A percentile compares a stretch with the other conserved stretches of the same genome.
Conservation (phyloP, 1,140 invertebrate genomes). For the Leptinotarsa lineolata region DNA sequence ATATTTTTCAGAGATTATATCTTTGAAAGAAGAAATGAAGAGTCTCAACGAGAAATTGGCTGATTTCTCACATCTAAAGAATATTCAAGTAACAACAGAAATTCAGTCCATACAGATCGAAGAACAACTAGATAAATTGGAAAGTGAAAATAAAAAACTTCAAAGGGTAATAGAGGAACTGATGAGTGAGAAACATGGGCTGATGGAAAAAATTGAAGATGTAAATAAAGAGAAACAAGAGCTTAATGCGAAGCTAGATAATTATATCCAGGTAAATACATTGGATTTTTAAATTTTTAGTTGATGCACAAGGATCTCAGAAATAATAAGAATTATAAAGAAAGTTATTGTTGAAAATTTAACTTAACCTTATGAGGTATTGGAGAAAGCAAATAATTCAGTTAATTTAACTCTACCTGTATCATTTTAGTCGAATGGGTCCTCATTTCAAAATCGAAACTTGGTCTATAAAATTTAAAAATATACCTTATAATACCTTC, state of each 20-base stretch:
- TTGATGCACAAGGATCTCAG: too few species aligned
- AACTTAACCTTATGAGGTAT: too few species aligned
- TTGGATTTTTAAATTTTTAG: background rate
- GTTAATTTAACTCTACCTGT: too few species aligned
- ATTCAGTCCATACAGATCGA: conserved; percentile 72
- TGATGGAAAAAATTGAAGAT: conserved; percentile 60
- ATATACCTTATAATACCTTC: too few species aligned
- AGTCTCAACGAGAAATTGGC: conserved; percentile 43
- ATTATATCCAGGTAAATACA: conserved; percentile 59
- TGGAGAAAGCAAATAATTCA: too few species aligned
- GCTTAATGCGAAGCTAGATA: conserved; percentile 63
- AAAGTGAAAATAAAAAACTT: conserved; percentile 56
- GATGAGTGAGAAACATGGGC: conserved; percentile 60
- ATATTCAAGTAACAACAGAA: conserved; percentile 68
- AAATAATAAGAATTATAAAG: too few species aligned
- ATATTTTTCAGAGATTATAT: conserved; percentile 37
- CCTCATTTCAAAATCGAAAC: too few species aligned
- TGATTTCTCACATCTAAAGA: conserved; percentile 64
- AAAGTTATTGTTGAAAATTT: too few species aligned
- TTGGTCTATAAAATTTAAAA: too few species aligned
- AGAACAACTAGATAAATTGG: conserved; percentile 66
- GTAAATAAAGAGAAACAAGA: conserved; percentile 64
- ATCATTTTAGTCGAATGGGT: too few species aligned
- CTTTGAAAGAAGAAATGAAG: conserved; percentile 44
- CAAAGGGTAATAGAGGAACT: conserved; percentile 55